A percentile compares a stretch with the other conserved stretches of the same genome.
These are phyloP conservation scores for Diacarnus erythraeanus DNA, from an alignment of 37 sponge, comb jelly and placozoan genomes.

Conservation along the genomic window DNA sequence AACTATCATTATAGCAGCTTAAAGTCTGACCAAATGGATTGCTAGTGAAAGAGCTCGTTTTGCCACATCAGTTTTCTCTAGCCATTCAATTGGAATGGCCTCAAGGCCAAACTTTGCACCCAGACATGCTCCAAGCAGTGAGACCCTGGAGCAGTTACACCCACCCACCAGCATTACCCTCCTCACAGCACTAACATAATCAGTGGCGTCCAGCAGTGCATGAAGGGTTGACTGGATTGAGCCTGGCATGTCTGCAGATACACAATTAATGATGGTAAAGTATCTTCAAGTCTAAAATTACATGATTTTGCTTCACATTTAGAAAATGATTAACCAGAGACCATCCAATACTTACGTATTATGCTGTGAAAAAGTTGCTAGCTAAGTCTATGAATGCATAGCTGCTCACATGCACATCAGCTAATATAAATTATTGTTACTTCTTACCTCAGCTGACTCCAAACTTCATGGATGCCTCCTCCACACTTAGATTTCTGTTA, in stretches of 20 bases:
- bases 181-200: conserved; percentile 45
- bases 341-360: not conserved
- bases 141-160: conserved; percentile 54
- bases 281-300: too few species aligned
- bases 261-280: not conserved
- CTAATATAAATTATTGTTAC: too few species aligned
- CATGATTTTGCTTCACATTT: too few species aligned
- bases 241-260: conserved; percentile 57
- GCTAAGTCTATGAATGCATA: not conserved
- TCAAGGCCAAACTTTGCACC: conserved; percentile 73
- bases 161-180: conserved; percentile 49
- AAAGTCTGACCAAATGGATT: conserved; percentile 25
- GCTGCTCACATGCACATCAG: too few species aligned
- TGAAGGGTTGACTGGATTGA: conserved; percentile 54
- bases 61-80: conserved; percentile 44
- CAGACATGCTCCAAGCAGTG: conserved; percentile 72
- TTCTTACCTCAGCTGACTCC: conserved; percentile 69
- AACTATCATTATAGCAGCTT: not conserved
- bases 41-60: conserved; percentile 40
- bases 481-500: conserved; percentile 3
- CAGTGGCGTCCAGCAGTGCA: conserved; percentile 31
- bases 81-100: conserved; percentile 66
- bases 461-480: conserved; percentile 36
- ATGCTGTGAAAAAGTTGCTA: not conserved
- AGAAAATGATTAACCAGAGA: too few species aligned